phyloP scores from a whole-genome alignment of 2,797 vertebrate genomes.

The Tamandua tetradactyla region DNA sequence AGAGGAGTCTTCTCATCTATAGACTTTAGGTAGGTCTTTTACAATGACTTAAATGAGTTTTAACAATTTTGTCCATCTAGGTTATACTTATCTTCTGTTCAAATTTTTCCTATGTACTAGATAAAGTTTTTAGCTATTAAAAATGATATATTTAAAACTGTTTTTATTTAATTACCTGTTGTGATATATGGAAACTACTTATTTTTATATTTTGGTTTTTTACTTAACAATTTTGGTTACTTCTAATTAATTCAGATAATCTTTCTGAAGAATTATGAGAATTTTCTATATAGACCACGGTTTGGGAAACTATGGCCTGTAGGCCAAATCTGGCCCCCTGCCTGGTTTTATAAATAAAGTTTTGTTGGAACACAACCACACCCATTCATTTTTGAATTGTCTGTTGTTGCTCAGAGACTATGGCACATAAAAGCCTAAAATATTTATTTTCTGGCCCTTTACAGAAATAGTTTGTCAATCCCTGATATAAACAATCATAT shows the following conservation, averaged over 20 bases:
- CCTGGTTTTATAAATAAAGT: background rate
- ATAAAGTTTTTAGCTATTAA: constrained; percentile 22
- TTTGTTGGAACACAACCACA: constrained; percentile 22
- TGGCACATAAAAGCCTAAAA: background rate
- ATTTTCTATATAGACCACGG: constrained; percentile 10
- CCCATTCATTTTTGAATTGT: background rate
- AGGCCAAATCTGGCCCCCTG: background rate
- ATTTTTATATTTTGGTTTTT: constrained; percentile 3
- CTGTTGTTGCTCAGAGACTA: background rate
- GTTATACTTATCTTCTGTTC: background rate
- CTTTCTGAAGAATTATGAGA: constrained; percentile 12
- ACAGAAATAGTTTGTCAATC: constrained; percentile 15
- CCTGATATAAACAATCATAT: background rate
- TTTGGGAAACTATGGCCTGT: background rate
- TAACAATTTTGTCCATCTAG: background rate
- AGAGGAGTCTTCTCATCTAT: background rate
- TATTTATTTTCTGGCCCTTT: background rate
- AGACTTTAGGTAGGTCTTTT: background rate
- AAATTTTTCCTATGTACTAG: background rate
- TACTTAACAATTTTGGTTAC: constrained; percentile 15
- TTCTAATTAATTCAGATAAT: constrained; percentile 37
- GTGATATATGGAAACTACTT: background rate
- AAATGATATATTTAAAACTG: background rate
- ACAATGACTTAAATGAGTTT: background rate
- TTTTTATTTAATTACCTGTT: background rate